Evolutionary conservation across 2,888 invertebrate species (phyloP), one percentile per base, ranked within the genome.

Genomic region (Drosophila kambysellisi): DNA sequence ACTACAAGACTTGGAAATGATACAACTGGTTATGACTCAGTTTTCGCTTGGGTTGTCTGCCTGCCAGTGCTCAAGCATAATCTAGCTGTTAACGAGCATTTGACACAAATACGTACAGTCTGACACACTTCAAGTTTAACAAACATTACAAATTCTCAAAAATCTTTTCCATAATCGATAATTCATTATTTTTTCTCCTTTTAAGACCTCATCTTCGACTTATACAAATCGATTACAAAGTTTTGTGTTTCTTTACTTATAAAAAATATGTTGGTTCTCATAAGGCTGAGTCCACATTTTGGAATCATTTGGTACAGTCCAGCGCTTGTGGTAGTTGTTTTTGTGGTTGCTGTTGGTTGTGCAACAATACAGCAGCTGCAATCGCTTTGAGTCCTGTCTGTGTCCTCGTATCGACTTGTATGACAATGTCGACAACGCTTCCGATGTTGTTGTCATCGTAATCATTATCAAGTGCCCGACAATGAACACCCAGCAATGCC

Each of bases 381-480:
- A 57, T 63, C 66, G 63, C 39, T 51, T 65, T 39, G 61, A 56
- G 39, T 70, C 25, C 46, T 58, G 53, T 48, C 20, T 58, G 41
- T 63, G 41, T 80, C 60, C 76, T 73, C 62, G 70, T 64, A 53
- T 43, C 62, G 62, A 57, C 65, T 64, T 56, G 56, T 39, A 66
- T 70, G 67, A 66, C 70, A 72, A 82, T 57, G 76, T 64, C 57
- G 61, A 57, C 70, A 64, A 69, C 68, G 57, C 48, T 59, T 57
- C 70, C 69, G 73, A 59, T 66, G 64, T 63, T 70, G 79, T 79
- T 82, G 85, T 89, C 85, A 85, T 75, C 89, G 82, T 69, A 76
- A 76, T 88, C 88, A 84, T 86, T 89, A 86, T 88, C 88, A 82
- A 89, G 91, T 79, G 79, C 57, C 73, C 68, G 82, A 76, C 79